Conservation (phyloP, 2,888 invertebrate species). For the Andrena chrysosceles region DNA sequence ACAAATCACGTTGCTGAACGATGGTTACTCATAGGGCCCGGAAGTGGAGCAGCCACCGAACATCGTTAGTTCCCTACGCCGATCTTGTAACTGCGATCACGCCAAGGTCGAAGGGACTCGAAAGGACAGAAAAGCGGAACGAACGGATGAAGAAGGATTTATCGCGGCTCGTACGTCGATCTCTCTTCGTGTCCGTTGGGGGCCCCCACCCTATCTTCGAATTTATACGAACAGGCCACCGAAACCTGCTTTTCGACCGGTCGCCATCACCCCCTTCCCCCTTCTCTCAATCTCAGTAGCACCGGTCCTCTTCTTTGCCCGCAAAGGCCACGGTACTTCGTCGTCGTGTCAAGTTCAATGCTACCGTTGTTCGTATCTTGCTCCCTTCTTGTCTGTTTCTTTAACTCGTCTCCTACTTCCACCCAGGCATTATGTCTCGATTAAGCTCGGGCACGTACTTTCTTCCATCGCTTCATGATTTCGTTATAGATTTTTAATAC, state of each 20-base stretch:
- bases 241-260: conserved; percentile 73
- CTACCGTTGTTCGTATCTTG: conserved; percentile 61
- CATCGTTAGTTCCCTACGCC: not conserved
- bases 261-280: conserved; percentile 58
- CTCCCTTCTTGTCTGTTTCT: conserved; percentile 37
- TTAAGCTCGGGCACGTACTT: conserved; percentile 8
- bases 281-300: conserved; percentile 30
- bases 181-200: conserved; percentile 61
- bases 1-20: not conserved
- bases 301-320: conserved; percentile 51
- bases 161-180: conserved; percentile 69
- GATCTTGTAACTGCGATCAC: conserved; percentile 46
- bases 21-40: conserved; percentile 23
- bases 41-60: conserved; percentile 16
- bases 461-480: not conserved
- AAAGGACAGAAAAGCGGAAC: conserved; percentile 54
- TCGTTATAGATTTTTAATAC: conserved; percentile 1
- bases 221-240: conserved; percentile 65
- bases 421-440: conserved; percentile 20
- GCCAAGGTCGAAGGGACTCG: conserved; percentile 64
- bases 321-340: conserved; percentile 62
- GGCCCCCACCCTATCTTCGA: conserved; percentile 49
- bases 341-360: conserved; percentile 76
- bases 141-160: conserved; percentile 65
- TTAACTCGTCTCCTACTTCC: conserved; percentile 20